Conservation (phyloP, 2,797 vertebrate genomes). For the Gambusia yucatana region DNA sequence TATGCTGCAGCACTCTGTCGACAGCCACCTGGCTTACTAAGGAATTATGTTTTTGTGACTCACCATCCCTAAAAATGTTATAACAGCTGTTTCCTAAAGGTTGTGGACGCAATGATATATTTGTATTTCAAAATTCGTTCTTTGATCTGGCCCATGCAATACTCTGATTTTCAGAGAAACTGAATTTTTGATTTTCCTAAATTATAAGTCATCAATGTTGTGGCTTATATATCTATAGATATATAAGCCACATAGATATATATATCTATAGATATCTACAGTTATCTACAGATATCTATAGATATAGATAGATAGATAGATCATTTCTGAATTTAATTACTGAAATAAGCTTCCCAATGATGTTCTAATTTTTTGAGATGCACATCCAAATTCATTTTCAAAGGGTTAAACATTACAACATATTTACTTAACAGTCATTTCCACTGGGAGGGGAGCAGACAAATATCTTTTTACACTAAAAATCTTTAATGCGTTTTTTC, state of each 20-base stretch:
- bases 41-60: neutral
- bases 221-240: neutral
- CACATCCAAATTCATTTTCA: neutral
- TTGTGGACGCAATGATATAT: neutral
- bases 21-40: neutral
- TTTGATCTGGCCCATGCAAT: neutral
- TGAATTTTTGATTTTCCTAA: neutral
- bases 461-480: neutral
- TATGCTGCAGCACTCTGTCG: neutral
- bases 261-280: too few species aligned
- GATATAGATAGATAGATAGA: neutral
- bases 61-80: neutral
- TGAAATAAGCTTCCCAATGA: neutral
- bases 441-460: neutral
- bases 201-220: neutral
- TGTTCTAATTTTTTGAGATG: neutral
- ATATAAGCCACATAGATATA: too few species aligned
- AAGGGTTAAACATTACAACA: neutral
- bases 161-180: neutral
- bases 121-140: neutral
- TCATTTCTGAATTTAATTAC: neutral
- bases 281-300: too few species aligned
- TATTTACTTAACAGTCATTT: neutral
- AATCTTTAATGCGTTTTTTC: neutral
- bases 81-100: neutral